Evolutionary conservation across 2,113 vertebrate genomes (phyloP), one percentile per base, ranked within the genome.

Genomic region (Circaetus cinerascens): DNA sequence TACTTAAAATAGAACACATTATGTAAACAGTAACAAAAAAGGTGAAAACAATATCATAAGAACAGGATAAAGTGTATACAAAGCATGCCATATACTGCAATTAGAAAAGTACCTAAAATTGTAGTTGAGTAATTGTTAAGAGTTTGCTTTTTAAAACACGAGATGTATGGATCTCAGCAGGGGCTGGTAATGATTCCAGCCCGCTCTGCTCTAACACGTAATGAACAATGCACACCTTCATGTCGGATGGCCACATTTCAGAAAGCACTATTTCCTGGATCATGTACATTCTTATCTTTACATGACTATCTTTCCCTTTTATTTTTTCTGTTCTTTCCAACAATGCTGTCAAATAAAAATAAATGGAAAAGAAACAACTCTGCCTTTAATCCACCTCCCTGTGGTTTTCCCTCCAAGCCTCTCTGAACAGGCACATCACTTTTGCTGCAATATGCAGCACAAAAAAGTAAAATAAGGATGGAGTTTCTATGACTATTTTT

Each of bases 121-220:
- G n/a, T 4, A 85, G 20, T 2, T 69, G 55, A 66, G 34, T 16
- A 85, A 63, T 13, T 12, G 22, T 62, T 46, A 46, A 34, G 41
- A 68, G 41, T 5, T 66, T 8, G 4, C 59, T 36, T 88, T 67
- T 84, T 40, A 50, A 55, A 75, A 73, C 18, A 45, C 0, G 0
- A 30, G 13, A 11, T 10, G 9, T 11, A 19, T 7, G 23, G 72
- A 77, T 92, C 50, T 38, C 51, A 30, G 57, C 7, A 55, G n/a
- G 25, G 69, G 43, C 56, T 56, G 45, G 21, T 50, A 74, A 40
- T 4, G 22, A 81, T 40, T 72, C 38, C 55, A 81, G 38, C 30
- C 41, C 2, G 3, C 45, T 26, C 43, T 53, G 34, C 66, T 64
- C 34, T 46, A 48, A 43, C 16, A 15, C 0, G 7, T 19, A 77